A percentile compares a stretch with the other conserved stretches of the same genome.
phyloP scores from a whole-genome alignment of 2,888 invertebrate species.

The Ochropacha duplaris region DNA sequence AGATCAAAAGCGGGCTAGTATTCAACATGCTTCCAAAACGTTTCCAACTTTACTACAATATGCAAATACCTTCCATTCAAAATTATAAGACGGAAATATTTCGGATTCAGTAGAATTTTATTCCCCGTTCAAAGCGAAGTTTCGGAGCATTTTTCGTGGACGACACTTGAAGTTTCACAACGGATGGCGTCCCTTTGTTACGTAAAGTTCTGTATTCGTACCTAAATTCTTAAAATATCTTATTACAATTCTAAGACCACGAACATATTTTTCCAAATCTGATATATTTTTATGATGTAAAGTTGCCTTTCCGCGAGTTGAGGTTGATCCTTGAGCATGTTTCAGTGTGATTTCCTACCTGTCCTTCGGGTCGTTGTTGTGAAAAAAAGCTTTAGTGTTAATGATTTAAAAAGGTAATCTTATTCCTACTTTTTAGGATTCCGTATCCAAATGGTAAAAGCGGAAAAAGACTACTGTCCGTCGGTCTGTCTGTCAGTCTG shows the following conservation, averaged over 20 bases:
- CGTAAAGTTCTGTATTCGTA: neutral
- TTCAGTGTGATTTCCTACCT: too few species aligned
- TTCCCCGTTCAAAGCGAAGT: neutral
- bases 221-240: neutral
- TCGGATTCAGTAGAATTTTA: neutral
- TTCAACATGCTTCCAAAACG: neutral
- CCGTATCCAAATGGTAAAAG: too few species aligned
- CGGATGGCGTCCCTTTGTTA: neutral
- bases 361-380: too few species aligned
- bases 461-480: too few species aligned
- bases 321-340: too few species aligned
- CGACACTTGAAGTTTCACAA: conserved; percentile 4
- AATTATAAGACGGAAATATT: conserved; percentile 1
- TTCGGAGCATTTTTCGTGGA: conserved; percentile 2
- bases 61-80: conserved; percentile 1
- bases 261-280: neutral
- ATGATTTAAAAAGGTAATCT: too few species aligned
- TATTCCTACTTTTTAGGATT: too few species aligned
- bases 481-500: too few species aligned
- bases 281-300: too few species aligned
- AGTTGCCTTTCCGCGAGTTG: too few species aligned
- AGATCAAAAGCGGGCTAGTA: neutral
- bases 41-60: conserved; percentile 1
- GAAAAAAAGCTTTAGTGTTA: too few species aligned
- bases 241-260: neutral